Evolutionary conservation across 2,797 vertebrate species (phyloP).

Genomic region (Aplochiton taeniatus): DNA sequence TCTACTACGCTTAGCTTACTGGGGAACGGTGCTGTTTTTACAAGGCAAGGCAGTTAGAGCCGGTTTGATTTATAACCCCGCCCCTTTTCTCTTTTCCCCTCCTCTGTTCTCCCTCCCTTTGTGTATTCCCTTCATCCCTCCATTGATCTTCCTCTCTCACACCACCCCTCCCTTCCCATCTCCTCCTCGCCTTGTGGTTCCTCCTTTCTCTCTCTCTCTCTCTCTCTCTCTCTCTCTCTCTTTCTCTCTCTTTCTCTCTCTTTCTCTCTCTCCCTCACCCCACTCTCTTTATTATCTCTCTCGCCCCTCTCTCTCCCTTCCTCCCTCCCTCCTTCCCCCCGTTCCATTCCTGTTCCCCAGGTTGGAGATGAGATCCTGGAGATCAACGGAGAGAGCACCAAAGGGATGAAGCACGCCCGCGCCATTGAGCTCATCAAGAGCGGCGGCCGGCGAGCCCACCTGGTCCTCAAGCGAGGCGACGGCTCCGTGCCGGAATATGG

Average conservation of each 20-base stretch:
- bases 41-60: too few relatives aligned
- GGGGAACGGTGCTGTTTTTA: too few relatives aligned
- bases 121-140: neutral
- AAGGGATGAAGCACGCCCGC: slow-evolving; percentile 98
- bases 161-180: neutral
- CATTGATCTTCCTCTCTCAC: neutral
- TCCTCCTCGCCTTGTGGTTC: neutral
- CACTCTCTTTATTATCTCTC: too few relatives aligned
- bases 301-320: too few relatives aligned
- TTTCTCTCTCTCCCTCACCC: neutral
- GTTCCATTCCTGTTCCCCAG: slow-evolving; percentile 61
- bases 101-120: slow-evolving; percentile 19
- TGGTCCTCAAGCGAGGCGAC: slow-evolving; percentile 96
- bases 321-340: neutral
- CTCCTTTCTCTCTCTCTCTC: neutral
- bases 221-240: neutral
- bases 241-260: neutral
- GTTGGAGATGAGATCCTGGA: slow-evolving; percentile 98
- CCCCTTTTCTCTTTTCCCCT: slow-evolving; percentile 25
- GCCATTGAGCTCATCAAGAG: slow-evolving; percentile 99
- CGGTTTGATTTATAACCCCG: too few relatives aligned
- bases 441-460: slow-evolving; percentile 90
- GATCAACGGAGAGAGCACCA: slow-evolving; percentile 98
- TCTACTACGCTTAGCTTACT: too few relatives aligned
- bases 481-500: slow-evolving; percentile 99